Evolutionary conservation across 2,797 vertebrate genomes (phyloP).

Genomic region (Bradypodion ventrale): DNA sequence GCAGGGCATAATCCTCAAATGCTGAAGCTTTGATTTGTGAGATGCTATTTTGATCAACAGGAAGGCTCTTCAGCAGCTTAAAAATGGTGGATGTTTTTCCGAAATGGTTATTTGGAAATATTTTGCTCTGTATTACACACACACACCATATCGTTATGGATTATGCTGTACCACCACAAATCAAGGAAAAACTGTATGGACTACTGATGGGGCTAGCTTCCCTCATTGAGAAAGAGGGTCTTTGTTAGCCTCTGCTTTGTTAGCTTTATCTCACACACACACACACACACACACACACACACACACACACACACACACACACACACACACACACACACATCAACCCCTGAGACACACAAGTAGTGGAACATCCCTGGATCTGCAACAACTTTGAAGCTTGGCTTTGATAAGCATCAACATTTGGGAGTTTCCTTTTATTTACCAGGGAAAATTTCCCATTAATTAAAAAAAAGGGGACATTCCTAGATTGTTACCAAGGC

Average conservation of each 20-base stretch:
- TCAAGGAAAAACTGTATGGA: not conserved
- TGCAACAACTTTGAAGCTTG: too few relatives aligned
- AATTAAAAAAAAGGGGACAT: not conserved
- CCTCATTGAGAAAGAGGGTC: not conserved
- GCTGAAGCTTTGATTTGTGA: not conserved
- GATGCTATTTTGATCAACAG: not conserved
- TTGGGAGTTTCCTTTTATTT: constrained; percentile 8
- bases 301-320: too few relatives aligned
- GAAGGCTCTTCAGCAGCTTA: not conserved
- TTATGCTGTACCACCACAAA: not conserved
- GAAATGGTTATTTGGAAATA: not conserved
- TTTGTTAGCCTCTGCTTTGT: too few relatives aligned
- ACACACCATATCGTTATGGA: not conserved
- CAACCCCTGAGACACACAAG: not conserved
- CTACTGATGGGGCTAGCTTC: not conserved
- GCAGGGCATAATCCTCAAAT: not conserved
- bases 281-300: too few relatives aligned
- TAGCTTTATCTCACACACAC: too few relatives aligned
- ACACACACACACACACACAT: too few relatives aligned
- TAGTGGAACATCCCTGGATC: not conserved
- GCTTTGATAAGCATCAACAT: not conserved
- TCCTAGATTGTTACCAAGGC: constrained; percentile 3
- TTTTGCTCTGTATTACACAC: too few relatives aligned
- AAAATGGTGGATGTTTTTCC: not conserved
- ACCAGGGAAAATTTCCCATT: not conserved